A percentile compares a stretch with the other conserved stretches of the same genome.
Conservation (phyloP, 2,888 invertebrate species). For the Drosophila buzzatii region DNA sequence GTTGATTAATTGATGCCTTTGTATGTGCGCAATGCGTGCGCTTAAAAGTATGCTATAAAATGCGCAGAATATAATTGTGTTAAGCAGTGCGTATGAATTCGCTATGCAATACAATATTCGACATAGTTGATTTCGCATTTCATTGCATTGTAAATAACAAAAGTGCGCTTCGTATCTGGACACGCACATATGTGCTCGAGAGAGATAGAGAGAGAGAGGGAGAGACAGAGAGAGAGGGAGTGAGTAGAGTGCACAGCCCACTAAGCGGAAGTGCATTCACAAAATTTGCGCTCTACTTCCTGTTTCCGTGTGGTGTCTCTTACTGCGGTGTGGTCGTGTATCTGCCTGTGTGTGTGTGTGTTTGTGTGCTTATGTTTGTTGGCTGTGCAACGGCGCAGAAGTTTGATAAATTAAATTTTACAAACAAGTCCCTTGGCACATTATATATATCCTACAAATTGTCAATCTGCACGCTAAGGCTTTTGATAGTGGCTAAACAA, state of each 20-base stretch:
- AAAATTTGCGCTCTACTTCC: slow-evolving; percentile 75
- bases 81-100: slow-evolving; percentile 40
- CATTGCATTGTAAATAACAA: slow-evolving; percentile 58
- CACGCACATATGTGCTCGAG: neutral
- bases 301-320: slow-evolving; percentile 64
- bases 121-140: slow-evolving; percentile 40
- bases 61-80: slow-evolving; percentile 27
- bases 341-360: slow-evolving; percentile 10
- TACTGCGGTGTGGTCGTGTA: slow-evolving; percentile 13
- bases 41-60: slow-evolving; percentile 21
- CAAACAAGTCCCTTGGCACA: slow-evolving; percentile 36
- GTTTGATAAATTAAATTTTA: slow-evolving; percentile 72
- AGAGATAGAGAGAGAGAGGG: neutral
- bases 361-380: slow-evolving; percentile 21
- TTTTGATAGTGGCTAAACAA: neutral
- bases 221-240: neutral
- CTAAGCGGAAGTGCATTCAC: slow-evolving; percentile 74
- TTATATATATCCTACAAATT: slow-evolving; percentile 41
- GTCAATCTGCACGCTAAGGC: neutral
- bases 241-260: slow-evolving; percentile 21
- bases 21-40: neutral
- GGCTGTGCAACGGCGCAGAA: slow-evolving; percentile 65
- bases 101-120: slow-evolving; percentile 38
- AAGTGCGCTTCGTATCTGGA: slow-evolving; percentile 3
- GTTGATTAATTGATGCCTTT: slow-evolving; percentile 22